Evolutionary conservation across 2,113 vertebrate species (phyloP), one percentile per base, ranked within the genome.

Genomic region (Phasianus colchicus): DNA sequence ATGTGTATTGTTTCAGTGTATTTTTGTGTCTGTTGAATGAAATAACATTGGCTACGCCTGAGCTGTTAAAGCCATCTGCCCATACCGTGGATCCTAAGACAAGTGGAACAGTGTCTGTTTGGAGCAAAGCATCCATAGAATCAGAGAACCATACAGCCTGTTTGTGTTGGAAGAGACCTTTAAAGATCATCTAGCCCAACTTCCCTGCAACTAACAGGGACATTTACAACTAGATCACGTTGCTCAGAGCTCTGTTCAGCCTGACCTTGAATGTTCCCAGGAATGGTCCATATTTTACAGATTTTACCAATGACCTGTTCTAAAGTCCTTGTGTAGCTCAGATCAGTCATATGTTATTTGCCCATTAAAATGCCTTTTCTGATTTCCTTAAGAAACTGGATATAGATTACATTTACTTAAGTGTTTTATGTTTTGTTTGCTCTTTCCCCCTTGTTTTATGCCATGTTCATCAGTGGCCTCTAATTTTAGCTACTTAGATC

Each of bases 1-100:
- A 6, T 16, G 2, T 18, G 2, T 12, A 25, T 40, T 0, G 19
- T 71, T 84, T 87, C 14, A 58, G 3, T 22, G 18, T 34, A 2
- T 34, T 85, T 67, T 64, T 71, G 17, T 78, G 22, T 71, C 34
- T 91, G 12, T 4, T 54, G n/a, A 45, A 6, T 54, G 13, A 71
- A 45, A 21, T 3, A n/a, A 7, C 21, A n/a, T 40, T 52, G 20
- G 24, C 29, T 84, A 16, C 3, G 1, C 11, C 47, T 42, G 36
- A 75, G 63, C 18, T 75, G 13, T 34, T 60, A 63, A 75, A 74
- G 11, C 50, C 4, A 66, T 83, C 36, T 36, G 14, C 58, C 20
- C 63, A 6, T 83, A 77, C 64, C 27, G 20, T 89, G 48, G 6
- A 24, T 81, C 18, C 19, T 12, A 74, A 38, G 47, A 57, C 14